Percentiles rank a stretch among this genome's conserved stretches.
These are phyloP conservation scores for Orius laevigatus DNA, from an alignment of 1,140 invertebrate genomes.

Conservation along the genomic window DNA sequence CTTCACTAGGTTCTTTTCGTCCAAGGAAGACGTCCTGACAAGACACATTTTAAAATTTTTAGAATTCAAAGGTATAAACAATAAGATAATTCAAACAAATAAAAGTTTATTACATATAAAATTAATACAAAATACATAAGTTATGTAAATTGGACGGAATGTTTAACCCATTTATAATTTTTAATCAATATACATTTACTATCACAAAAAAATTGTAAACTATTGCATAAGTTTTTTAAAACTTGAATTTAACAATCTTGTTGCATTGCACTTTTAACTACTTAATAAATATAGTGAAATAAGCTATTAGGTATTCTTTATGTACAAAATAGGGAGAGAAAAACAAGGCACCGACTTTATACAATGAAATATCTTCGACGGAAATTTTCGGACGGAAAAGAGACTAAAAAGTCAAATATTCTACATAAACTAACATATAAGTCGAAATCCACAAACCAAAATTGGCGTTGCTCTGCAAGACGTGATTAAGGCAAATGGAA, in stretches of 20 bases:
- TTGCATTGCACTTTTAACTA: slow-evolving; percentile 6
- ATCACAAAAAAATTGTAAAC: slow-evolving; percentile 5
- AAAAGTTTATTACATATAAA: slow-evolving; percentile 9
- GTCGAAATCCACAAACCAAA: too few relatives aligned
- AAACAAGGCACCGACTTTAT: too few relatives aligned
- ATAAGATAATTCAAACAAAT: slow-evolving; percentile 8
- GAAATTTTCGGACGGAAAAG: too few relatives aligned
- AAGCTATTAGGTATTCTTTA: too few relatives aligned
- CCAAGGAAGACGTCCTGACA: not conserved
- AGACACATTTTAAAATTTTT: not conserved
- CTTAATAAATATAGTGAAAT: slow-evolving; percentile 8
- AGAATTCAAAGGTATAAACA: not conserved
- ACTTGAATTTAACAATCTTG: not conserved
- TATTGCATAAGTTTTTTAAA: not conserved
- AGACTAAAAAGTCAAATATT: too few relatives aligned
- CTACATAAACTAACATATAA: too few relatives aligned
- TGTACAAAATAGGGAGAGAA: too few relatives aligned
- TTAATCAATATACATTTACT: not conserved
- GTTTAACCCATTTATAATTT: not conserved
- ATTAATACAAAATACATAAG: slow-evolving; percentile 10
- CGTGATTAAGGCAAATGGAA: too few relatives aligned
- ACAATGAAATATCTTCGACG: too few relatives aligned
- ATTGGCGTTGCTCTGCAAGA: too few relatives aligned
- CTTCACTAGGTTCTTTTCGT: too few relatives aligned
- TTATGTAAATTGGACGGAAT: slow-evolving; percentile 5